Evolutionary conservation across 2,113 vertebrate genomes (phyloP), one percentile per base, ranked within the genome.

Genomic region (Eulacestoma nigropectus): DNA sequence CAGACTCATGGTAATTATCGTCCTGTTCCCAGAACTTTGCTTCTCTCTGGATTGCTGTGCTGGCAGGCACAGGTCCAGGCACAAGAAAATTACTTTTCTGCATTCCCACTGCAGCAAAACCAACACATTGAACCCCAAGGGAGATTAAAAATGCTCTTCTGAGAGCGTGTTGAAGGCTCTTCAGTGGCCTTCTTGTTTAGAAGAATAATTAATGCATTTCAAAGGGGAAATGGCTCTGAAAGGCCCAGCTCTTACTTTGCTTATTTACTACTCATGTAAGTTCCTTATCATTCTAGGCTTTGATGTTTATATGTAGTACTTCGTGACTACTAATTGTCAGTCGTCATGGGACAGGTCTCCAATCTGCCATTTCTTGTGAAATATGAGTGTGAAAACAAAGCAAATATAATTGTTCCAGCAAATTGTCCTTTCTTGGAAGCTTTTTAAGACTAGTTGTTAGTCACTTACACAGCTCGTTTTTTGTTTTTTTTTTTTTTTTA

Each of bases 111-210:
- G 26, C 35, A 26, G 18, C 39, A 67, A 76, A 82, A 50, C 3
- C 21, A 68, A 10, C 3, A 5, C 16, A 13, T 16, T 25, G 39
- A 65, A 63, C 35, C 14, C 42, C 6, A 27, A 46, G 13, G 18
- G 46, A 90, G 39, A 41, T 13, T 64, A 20, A 79, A 85, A 94
- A 70, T n/a, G 4, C 4, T 72, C n/a, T 37, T 86, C 30, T 56
- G 23, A 73, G 52, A 39, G 19, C 0, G 0, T 39, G 13, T 33
- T 37, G 23, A 30, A 55, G 72, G 39, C 4, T 46, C 13, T 79
- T 50, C 26, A 67, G 10, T n/a, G 23, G 41, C 11, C 13, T n/a
- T 41, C 33, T 55, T 50, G 13, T 39, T 90, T 39, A 50, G 39
- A 84, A 59, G 49, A n/a, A 11, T 21, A 35, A 23, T 37, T 39